Base-by-base conservation (phyloP, 2,888 invertebrate genomes). In the Panorpa germanica region DNA sequence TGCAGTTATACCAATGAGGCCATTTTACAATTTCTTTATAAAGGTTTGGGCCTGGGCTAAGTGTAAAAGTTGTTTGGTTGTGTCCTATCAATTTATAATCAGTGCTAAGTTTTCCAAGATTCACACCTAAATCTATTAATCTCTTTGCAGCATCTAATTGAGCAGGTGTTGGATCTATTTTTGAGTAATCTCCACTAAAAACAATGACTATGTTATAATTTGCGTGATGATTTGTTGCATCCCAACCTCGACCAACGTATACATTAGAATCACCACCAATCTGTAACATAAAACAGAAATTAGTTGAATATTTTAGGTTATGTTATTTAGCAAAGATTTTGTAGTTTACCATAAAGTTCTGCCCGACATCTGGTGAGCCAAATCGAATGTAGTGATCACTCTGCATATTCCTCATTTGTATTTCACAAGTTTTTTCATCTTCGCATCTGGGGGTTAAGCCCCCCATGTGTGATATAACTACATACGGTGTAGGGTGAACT, bases 221-320 rank as follows among this genome's bases (percentile, higher is more conserved):
- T 11, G 54, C 52, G 43, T 63, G 63, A 19, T 61, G 57, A 34
- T 65, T 67, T 28, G 54, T 52, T 22, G 48, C 50, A 34, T 55
- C 50, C 62, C 57, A 64, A 36, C 61, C 62, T 34, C 63, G 50
- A 16, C 61, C 63, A 27, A 57, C 56, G 40, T 62, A 65, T 18
- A 63, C 46, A 35, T 53, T 53, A 5, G 61, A 65, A 46, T 67
- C 66, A 19, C 59, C 57, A 5, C 64, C 65, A 30, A 69, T 53
- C 39, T 65, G 39, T 35, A 60, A 63, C 38, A 50, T 55, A 38
- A 52, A 53, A 6, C 48, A 11, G 11, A 12, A 28, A 4, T n/a
- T 19, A n/a, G n/a, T n/a, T n/a, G n/a, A n/a, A n/a, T n/a, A n/a
- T n/a, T n/a, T n/a, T n/a, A n/a, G n/a, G n/a, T n/a, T n/a, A n/a